Base-by-base conservation (phyloP, 1,140 invertebrate genomes). In the Oppia nitens region DNA sequence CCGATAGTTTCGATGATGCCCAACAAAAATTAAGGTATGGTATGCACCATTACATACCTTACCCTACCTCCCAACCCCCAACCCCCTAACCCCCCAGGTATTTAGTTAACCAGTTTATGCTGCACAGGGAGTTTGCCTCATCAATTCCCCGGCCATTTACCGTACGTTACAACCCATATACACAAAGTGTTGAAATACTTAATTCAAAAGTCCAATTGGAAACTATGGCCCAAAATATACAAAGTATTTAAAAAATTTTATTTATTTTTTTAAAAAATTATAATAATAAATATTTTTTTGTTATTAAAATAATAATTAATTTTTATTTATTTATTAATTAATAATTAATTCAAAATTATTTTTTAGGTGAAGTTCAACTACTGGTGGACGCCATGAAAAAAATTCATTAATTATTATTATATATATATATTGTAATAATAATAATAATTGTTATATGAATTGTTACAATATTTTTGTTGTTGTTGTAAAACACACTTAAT, bases 1-100 rank as follows among this genome's bases (percentile, higher is more conserved):
- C 93, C 57, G 91, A 98, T 68, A 95, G 87, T 67, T 93, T 99
- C 71, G 86, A 93, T 66, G 91, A 97, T 73, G 93, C 92, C 68
- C 93, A 96, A 77, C 83, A 89, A 53, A 95, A 97, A 74, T 90
- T 98, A 78, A 83, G 77, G 79, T 81, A 68, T n/a, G n/a, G n/a
- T n/a, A n/a, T n/a, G n/a, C n/a, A n/a, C n/a, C n/a, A n/a, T n/a
- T n/a, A n/a, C n/a, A n/a, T n/a, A n/a, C n/a, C n/a, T n/a, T n/a
- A n/a, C n/a, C n/a, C n/a, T n/a, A n/a, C n/a, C n/a, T n/a, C n/a
- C n/a, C n/a, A n/a, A n/a, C n/a, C n/a, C n/a, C n/a, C n/a, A n/a
- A n/a, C n/a, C n/a, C n/a, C n/a, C n/a, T n/a, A n/a, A n/a, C n/a
- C n/a, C n/a, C n/a, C n/a, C n/a, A n/a, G n/a, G n/a, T n/a, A n/a